These are phyloP conservation scores for Coregonus clupeaformis DNA, from an alignment of 2,113 vertebrate species.

Conservation along the genomic window DNA sequence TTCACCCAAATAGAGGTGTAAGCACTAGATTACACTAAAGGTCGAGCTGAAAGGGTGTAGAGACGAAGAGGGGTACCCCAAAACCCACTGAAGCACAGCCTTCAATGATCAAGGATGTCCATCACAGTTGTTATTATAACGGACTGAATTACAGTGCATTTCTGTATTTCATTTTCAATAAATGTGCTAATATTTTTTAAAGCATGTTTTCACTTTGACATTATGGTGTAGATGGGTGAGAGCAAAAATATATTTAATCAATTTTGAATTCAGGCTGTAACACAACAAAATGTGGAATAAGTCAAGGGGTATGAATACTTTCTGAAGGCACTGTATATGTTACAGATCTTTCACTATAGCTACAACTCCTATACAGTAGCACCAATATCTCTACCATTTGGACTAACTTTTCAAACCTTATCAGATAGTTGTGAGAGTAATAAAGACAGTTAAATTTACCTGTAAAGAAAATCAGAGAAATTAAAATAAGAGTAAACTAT, in stretches of 20 bases:
- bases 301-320: too few relatives aligned
- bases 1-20: constrained; percentile 1
- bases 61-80: background rate
- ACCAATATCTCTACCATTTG: background rate
- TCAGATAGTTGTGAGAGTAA: background rate
- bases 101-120: background rate
- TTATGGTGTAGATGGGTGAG: too few relatives aligned
- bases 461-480: constrained; percentile 20
- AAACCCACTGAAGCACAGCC: constrained; percentile 14
- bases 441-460: background rate
- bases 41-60: constrained; percentile 16
- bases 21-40: constrained; percentile 17
- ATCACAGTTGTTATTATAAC: too few relatives aligned
- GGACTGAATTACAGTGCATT: background rate
- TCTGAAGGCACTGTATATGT: too few relatives aligned
- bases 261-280: too few relatives aligned
- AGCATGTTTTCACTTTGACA: too few relatives aligned
- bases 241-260: too few relatives aligned
- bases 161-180: too few relatives aligned
- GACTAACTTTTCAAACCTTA: background rate
- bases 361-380: constrained; percentile 32
- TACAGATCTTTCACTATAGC: too few relatives aligned
- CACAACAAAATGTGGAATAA: too few relatives aligned
- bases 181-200: too few relatives aligned
- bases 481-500: constrained; percentile 42